Conservation (phyloP, 2,888 invertebrate genomes). For the Piscicola geometra region DNA sequence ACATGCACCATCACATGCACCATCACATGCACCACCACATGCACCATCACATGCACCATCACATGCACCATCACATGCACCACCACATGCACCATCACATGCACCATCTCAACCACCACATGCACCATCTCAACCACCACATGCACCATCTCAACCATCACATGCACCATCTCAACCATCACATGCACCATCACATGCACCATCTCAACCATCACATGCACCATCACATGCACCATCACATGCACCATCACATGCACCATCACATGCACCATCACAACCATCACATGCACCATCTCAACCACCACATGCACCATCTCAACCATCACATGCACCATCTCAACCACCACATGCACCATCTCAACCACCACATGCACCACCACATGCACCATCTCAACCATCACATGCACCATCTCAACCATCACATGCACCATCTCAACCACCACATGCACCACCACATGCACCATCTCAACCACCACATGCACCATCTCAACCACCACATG, state of each 20-base stretch:
- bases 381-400: neutral
- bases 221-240: slow-evolving; percentile 3
- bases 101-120: neutral
- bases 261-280: slow-evolving; percentile 11
- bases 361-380: neutral
- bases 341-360: neutral
- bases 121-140: neutral
- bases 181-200: neutral
- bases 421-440: neutral
- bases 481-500: neutral
- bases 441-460: neutral
- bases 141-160: neutral
- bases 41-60: neutral
- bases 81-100: neutral
- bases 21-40: slow-evolving; percentile 3
- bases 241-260: neutral
- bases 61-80: neutral
- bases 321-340: neutral
- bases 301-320: neutral
- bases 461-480: neutral
- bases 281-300: neutral
- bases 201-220: slow-evolving; percentile 1
- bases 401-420: neutral
- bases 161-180: neutral
- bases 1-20: neutral